Evolutionary conservation across 2,113 vertebrate species (phyloP), one percentile per base, ranked within the genome.

Genomic region (Sialia sialis): DNA sequence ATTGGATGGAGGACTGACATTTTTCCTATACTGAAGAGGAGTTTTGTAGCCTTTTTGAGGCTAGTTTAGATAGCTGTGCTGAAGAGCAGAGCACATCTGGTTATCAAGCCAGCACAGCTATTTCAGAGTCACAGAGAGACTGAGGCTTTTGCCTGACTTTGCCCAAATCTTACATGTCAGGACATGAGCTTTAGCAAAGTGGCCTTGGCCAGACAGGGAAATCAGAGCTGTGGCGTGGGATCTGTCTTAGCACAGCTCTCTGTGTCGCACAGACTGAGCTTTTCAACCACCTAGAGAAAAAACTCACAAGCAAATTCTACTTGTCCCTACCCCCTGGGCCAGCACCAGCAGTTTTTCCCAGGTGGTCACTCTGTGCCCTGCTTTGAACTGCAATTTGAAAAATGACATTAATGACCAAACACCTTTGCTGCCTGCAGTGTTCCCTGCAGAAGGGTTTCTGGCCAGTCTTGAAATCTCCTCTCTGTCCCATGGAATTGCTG

Each of bases 401-500:
- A 72, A 30, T 23, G 3, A 7, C 29, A 17, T 20, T 66, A 66
- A 66, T 87, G 66, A 10, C 17, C 34, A 14, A 74, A 49, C 6
- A 7, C 10, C 9, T 15, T 43, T 1, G 4, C 55, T 95, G 75
- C 46, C 51, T 39, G 27, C 32, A 34, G 30, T 0, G 1, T 20
- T 60, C 34, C 76, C 51, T 34, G 26, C 41, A 68, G 39, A 67
- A 78, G 14, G 3, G 7, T 12, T 70, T 52, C 34, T 48, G 73
- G 54, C 38, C 0, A 5, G 36, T 30, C 11, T 58, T 1, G 2
- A 49, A 39, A 1, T 76, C 38, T 51, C 1, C 0, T 44, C 51
- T 49, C 49, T 38, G 38, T 25, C 12, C 82, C 6, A 0, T 9
- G 48, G 36, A 70, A 30, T 16, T 17, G 34, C 72, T 44, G 60